These are phyloP conservation scores for Pterophyllum scalare DNA, from an alignment of 2,113 vertebrate species.

Conservation along the genomic window DNA sequence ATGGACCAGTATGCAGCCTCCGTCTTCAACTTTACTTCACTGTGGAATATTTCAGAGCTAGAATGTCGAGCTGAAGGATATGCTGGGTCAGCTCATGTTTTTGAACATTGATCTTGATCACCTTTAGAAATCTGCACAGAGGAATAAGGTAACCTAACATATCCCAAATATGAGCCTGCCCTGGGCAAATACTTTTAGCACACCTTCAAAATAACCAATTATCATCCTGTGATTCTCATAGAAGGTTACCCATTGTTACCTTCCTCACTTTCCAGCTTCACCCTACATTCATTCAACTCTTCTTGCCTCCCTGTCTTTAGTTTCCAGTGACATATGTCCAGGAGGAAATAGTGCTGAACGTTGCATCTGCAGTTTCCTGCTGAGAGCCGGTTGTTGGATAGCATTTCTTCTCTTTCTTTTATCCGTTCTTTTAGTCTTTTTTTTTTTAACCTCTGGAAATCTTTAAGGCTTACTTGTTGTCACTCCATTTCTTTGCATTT, in stretches of 20 bases:
- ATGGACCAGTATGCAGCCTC: neutral
- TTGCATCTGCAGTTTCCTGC: neutral
- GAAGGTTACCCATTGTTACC: slow-evolving; percentile 45
- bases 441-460: neutral
- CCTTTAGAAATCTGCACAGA: slow-evolving; percentile 33
- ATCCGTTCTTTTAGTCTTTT: neutral
- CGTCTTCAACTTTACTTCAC: slow-evolving; percentile 12
- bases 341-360: neutral
- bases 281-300: slow-evolving; percentile 5
- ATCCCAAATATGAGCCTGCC: slow-evolving; percentile 40
- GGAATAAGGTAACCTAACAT: neutral
- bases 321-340: neutral
- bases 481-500: neutral
- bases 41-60: slow-evolving; percentile 7
- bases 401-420: neutral
- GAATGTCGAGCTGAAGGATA: slow-evolving; percentile 33
- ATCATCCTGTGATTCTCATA: slow-evolving; percentile 68
- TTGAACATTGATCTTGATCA: slow-evolving; percentile 21
- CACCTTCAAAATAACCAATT: slow-evolving; percentile 77
- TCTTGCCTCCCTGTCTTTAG: neutral
- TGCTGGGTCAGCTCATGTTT: slow-evolving; percentile 28
- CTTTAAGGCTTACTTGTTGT: neutral
- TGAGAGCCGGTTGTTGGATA: neutral
- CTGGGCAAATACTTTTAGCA: slow-evolving; percentile 66
- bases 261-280: slow-evolving; percentile 5